Conservation (phyloP, 1,140 invertebrate species). For the Trinorchestia longiramus region DNA sequence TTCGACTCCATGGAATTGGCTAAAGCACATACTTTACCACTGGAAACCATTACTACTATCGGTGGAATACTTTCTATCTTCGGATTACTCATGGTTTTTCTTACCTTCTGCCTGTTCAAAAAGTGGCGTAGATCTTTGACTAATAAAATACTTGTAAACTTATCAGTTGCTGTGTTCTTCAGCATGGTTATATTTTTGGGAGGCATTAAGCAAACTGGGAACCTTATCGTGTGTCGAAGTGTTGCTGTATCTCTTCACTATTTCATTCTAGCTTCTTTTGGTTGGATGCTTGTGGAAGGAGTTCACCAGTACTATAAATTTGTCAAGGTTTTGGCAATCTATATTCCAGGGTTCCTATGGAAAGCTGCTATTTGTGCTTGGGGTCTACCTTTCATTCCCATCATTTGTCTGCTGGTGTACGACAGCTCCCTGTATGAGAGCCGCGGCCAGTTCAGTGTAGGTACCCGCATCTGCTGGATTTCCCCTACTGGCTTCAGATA, state of each 20-base stretch:
- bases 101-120: conserved; percentile 67
- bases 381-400: conserved; percentile 68
- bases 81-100: conserved; percentile 66
- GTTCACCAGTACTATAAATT: conserved; percentile 72
- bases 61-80: conserved; percentile 67
- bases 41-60: conserved; percentile 67
- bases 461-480: conserved; percentile 70
- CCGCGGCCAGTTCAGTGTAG: conserved; percentile 26
- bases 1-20: conserved; percentile 58
- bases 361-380: conserved; percentile 71
- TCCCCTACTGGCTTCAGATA: conserved; percentile 70
- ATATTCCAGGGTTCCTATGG: conserved; percentile 70
- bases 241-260: conserved; percentile 71
- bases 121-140: conserved; percentile 67
- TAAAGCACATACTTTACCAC: conserved; percentile 57
- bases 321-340: conserved; percentile 72
- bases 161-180: conserved; percentile 67
- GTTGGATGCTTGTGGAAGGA: conserved; percentile 73
- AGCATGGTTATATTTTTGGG: conserved; percentile 65
- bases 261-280: conserved; percentile 71
- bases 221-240: conserved; percentile 62
- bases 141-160: conserved; percentile 68
- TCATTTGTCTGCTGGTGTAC: conserved; percentile 66
- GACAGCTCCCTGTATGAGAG: conserved; percentile 65
- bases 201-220: conserved; percentile 64